Base-by-base conservation (phyloP, 2,113 vertebrate species). In the Psephotus haematonotus region DNA sequence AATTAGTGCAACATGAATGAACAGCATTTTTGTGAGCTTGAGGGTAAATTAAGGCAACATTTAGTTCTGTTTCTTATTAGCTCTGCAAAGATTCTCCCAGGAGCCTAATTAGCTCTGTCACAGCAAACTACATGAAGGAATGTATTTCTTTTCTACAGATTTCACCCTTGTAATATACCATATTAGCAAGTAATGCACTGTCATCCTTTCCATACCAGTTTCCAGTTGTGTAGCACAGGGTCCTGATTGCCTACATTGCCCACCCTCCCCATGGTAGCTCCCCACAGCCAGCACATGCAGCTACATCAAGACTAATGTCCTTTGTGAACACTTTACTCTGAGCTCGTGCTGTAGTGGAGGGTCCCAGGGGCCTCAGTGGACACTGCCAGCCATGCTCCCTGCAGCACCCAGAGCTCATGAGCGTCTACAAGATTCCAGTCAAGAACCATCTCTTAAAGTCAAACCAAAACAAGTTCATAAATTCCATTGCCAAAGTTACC, bases 51-150 rank as follows among this genome's bases (percentile, higher is more conserved):
- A 98, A 98, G 96, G 97, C 96, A 97, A 90, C 86, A 44, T 96
- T 98, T 97, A 97, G 91, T 96, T 97, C 92, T 95, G 91, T 86
- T 97, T 95, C 95, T 96, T 97, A 97, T 97, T 98, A 98, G 90
- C 95, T 94, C 86, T 95, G 96, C 97, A 96, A 96, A 98, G 97
- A 97, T 97, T 97, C 88, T 97, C 97, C 95, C 96, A 96, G 93
- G 96, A 97, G 95, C 57, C 90, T 98, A 97, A 98, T 98, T 98
- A 97, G 92, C 91, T 93, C 92, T 96, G 96, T 97, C 97, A 97
- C 94, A 91, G 68, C 81, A 86, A 96, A 81, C 86, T 88, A 80
- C 85, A 88, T 25, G 31, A n/a, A 91, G 95, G 95, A 95, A 68
- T 1, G 37, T 27, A 67, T 64, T 90, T 47, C 44, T 83, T 90